A percentile compares a stretch with the other conserved stretches of the same genome.
phyloP scores from a whole-genome alignment of 2,113 vertebrate genomes.

The Oncorhynchus nerka region DNA sequence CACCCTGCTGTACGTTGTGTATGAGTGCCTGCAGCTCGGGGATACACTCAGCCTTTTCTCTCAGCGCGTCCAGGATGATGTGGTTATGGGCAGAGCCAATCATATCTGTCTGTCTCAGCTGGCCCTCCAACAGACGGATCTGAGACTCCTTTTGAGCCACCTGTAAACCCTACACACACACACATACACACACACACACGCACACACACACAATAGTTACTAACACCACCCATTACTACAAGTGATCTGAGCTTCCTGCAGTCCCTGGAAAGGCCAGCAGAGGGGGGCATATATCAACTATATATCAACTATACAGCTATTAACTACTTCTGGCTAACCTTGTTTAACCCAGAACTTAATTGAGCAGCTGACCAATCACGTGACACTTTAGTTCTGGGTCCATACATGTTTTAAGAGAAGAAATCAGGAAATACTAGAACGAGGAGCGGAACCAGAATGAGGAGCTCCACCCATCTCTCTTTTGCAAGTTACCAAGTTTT shows the following conservation, averaged over 20 bases:
- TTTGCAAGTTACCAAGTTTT: too few relatives aligned
- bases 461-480: too few relatives aligned
- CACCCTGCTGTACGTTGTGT: constrained; percentile 91
- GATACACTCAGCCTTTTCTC: constrained; percentile 89
- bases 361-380: too few relatives aligned
- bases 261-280: background rate
- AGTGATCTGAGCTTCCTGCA: background rate
- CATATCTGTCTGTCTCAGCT: constrained; percentile 86
- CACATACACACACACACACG: background rate
- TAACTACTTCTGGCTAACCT: too few relatives aligned
- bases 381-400: too few relatives aligned
- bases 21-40: constrained; percentile 92
- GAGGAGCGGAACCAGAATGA: too few relatives aligned
- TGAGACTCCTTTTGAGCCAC: constrained; percentile 95
- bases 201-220: background rate
- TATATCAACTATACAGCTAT: background rate
- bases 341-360: too few relatives aligned
- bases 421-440: too few relatives aligned
- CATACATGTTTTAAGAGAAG: too few relatives aligned
- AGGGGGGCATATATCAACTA: background rate
- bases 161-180: constrained; percentile 81
- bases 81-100: constrained; percentile 87
- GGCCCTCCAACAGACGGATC: constrained; percentile 90
- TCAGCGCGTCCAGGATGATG: constrained; percentile 86
- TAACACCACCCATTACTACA: background rate